phyloP scores from a whole-genome alignment of 1,140 invertebrate genomes.

The Drosophila erecta region DNA sequence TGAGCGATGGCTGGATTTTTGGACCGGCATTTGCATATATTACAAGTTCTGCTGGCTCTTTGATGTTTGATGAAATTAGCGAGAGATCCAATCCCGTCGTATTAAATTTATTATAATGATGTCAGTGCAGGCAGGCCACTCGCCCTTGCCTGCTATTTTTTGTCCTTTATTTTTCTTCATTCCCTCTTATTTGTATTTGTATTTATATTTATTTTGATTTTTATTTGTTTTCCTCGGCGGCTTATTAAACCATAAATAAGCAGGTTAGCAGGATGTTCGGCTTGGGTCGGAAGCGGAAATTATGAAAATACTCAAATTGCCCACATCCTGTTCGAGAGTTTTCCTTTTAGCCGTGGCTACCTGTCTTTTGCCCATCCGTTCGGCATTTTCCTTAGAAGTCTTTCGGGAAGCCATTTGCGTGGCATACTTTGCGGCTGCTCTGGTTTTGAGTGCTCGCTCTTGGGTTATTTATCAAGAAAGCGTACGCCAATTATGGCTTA shows the following conservation, averaged over 20 bases:
- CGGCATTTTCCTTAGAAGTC: slow-evolving; percentile 41
- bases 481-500: slow-evolving; percentile 47
- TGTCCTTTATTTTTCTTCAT: slow-evolving; percentile 25
- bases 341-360: slow-evolving; percentile 26
- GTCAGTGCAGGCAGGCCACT: slow-evolving; percentile 42
- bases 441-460: slow-evolving; percentile 16
- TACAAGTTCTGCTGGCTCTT: slow-evolving; percentile 52
- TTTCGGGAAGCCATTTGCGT: slow-evolving; percentile 51
- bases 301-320: slow-evolving; percentile 80
- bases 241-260: slow-evolving; percentile 76
- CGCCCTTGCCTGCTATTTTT: slow-evolving; percentile 18
- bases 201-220: slow-evolving; percentile 59
- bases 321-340: slow-evolving; percentile 62
- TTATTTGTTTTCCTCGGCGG: slow-evolving; percentile 50
- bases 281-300: slow-evolving; percentile 57
- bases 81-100: slow-evolving; percentile 36
- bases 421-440: slow-evolving; percentile 75
- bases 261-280: slow-evolving; percentile 45
- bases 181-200: slow-evolving; percentile 30
- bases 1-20: slow-evolving; percentile 30
- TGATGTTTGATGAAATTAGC: slow-evolving; percentile 75
- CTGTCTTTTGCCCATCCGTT: slow-evolving; percentile 7
- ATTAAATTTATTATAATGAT: slow-evolving; percentile 73
- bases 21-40: slow-evolving; percentile 75
- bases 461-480: slow-evolving; percentile 59